Conservation (phyloP, 2,888 invertebrate species). For the Synanthedon vespiformis region DNA sequence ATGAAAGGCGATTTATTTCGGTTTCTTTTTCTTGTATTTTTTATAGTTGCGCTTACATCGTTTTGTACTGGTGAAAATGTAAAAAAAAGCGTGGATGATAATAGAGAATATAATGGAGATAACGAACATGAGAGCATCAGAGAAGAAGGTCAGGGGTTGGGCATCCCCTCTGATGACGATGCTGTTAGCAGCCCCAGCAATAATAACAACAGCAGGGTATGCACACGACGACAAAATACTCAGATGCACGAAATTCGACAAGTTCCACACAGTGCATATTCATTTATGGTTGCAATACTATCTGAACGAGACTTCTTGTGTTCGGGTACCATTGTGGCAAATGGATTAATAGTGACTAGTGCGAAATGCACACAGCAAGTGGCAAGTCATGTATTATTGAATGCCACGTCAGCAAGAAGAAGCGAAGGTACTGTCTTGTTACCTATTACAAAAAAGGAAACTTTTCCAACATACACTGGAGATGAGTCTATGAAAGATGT, state of each 20-base stretch:
- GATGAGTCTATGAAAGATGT: conserved; percentile 35
- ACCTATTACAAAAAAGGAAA: conserved; percentile 41
- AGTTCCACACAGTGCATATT: conserved; percentile 39
- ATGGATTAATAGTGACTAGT: conserved; percentile 48
- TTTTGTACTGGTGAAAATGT: conserved; percentile 32
- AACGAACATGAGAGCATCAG: conserved; percentile 40
- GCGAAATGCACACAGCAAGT: conserved; percentile 34
- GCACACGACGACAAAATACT: conserved; percentile 40
- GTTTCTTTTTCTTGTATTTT: conserved; percentile 24
- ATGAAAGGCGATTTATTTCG: conserved; percentile 17
- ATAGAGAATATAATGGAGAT: conserved; percentile 40
- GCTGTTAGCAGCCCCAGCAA: neutral
- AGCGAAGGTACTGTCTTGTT: conserved; percentile 28
- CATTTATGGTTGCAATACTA: conserved; percentile 53
- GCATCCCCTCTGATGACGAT: conserved; percentile 25
- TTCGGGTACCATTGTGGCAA: conserved; percentile 43
- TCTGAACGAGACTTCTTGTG: conserved; percentile 52
- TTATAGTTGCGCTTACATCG: conserved; percentile 23
- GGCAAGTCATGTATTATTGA: conserved; percentile 40
- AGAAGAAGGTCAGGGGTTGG: conserved; percentile 4
- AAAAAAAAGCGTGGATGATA: conserved; percentile 50
- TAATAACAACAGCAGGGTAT: conserved; percentile 24
- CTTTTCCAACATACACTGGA: conserved; percentile 40
- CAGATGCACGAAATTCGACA: conserved; percentile 44
- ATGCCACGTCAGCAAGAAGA: conserved; percentile 39